Percentiles rank a stretch among this genome's conserved stretches.
Conservation (phyloP, 2,797 vertebrate genomes). For the Molothrus aeneus region DNA sequence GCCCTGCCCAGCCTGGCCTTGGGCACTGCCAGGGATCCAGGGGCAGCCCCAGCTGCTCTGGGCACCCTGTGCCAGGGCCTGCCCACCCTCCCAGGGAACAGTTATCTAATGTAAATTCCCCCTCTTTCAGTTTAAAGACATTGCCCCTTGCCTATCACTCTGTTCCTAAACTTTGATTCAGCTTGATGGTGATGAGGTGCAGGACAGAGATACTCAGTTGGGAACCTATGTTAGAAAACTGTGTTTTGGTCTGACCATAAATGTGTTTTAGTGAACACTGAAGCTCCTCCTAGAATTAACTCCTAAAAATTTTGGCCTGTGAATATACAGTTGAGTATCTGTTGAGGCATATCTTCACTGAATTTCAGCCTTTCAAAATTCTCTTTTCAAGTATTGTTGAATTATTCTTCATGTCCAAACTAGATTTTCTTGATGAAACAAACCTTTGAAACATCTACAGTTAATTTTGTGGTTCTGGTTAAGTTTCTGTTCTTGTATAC, state of each 20-base stretch:
- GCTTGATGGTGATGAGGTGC: neutral
- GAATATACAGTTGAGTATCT: neutral
- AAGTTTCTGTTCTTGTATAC: neutral
- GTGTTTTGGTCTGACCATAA: neutral
- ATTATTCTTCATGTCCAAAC: neutral
- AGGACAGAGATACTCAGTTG: neutral
- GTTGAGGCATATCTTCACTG: neutral
- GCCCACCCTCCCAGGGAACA: rapidly evolving
- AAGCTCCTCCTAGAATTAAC: neutral
- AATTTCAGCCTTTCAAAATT: neutral
- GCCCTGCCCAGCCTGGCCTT: rapidly evolving
- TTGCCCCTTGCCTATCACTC: neutral
- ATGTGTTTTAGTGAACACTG: neutral
- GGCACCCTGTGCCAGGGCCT: neutral
- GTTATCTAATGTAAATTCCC: neutral
- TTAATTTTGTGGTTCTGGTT: neutral
- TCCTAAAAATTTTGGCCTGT: neutral
- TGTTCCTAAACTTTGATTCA: neutral
- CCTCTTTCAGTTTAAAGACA: neutral
- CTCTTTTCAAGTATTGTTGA: neutral
- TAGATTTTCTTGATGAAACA: neutral
- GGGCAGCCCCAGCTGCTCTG: neutral
- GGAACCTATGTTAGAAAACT: neutral
- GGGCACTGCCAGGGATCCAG: neutral
- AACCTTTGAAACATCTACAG: neutral